A percentile compares a stretch with the other conserved stretches of the same genome.
Evolutionary conservation across 2,888 invertebrate species (phyloP).

Genomic region (Bruchidius siliquastri): DNA sequence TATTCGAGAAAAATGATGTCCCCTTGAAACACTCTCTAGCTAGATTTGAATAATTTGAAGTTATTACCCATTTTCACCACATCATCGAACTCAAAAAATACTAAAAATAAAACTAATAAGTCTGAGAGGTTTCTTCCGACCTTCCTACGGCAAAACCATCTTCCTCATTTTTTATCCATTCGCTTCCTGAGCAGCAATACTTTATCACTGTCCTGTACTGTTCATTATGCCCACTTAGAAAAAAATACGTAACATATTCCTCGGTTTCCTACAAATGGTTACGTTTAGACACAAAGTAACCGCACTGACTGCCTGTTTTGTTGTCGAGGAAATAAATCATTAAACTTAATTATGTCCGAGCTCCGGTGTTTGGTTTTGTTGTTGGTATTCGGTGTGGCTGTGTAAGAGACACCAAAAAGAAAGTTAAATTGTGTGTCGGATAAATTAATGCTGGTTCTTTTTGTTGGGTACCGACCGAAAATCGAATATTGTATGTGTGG

Average conservation of each 20-base stretch:
- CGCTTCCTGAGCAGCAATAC: neutral
- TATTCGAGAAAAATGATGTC: no score
- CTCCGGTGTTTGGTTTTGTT: neutral
- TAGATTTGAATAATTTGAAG: no score
- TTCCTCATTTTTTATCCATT: neutral
- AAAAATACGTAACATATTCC: neutral
- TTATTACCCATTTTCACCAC: no score
- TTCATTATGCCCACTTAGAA: neutral
- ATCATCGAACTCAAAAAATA: no score
- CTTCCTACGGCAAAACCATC: neutral
- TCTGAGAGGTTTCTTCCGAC: neutral
- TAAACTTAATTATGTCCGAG: neutral
- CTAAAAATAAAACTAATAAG: no score
- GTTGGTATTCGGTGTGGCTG: neutral
- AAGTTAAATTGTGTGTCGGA: neutral
- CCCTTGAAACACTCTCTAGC: no score
- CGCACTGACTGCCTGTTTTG: neutral
- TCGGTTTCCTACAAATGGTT: neutral
- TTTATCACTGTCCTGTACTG: neutral
- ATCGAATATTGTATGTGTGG: neutral
- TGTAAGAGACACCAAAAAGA: neutral
- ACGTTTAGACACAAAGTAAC: neutral
- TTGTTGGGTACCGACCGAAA: neutral
- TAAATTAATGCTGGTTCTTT: neutral
- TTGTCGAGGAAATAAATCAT: neutral